A percentile compares a stretch with the other conserved stretches of the same genome.
Evolutionary conservation across 2,888 invertebrate species (phyloP).

Genomic region (Habroteleia sp.): DNA sequence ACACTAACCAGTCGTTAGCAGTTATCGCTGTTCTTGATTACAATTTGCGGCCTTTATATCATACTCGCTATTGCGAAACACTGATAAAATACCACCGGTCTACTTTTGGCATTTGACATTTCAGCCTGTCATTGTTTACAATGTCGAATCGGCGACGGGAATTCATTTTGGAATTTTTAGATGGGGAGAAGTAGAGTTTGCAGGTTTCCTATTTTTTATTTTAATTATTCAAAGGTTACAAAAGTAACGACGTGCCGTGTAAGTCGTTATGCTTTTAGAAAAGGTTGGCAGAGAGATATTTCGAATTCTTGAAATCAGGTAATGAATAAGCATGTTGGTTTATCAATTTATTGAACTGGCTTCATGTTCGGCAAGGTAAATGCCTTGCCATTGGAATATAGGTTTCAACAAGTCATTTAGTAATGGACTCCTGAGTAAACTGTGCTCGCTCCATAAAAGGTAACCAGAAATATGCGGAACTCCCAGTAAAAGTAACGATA

Average conservation of each 20-base stretch:
- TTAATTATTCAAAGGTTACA: no score
- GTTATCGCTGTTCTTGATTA: constrained; percentile 65
- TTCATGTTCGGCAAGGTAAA: neutral
- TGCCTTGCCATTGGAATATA: neutral
- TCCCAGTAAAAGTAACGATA: neutral
- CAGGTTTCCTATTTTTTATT: no score
- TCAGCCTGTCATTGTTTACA: constrained; percentile 35
- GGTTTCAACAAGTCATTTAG: neutral
- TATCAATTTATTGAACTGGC: neutral
- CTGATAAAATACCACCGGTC: constrained; percentile 44
- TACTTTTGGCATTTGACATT: constrained; percentile 43
- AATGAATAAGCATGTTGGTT: neutral
- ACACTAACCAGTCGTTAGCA: constrained; percentile 63
- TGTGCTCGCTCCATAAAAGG: constrained; percentile 1
- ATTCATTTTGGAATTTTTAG: neutral
- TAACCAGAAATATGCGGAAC: constrained; percentile 10
- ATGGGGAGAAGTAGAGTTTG: no score
- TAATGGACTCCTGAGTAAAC: neutral
- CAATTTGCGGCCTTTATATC: constrained; percentile 63
- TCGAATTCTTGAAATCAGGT: no score
- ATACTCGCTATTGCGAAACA: constrained; percentile 43
- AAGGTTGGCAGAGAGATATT: no score
- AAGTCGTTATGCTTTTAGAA: no score
- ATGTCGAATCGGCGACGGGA: constrained; percentile 4
- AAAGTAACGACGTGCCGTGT: no score